Base-by-base conservation (phyloP, 2,888 invertebrate genomes). In the Synanthedon tipuliformis region DNA sequence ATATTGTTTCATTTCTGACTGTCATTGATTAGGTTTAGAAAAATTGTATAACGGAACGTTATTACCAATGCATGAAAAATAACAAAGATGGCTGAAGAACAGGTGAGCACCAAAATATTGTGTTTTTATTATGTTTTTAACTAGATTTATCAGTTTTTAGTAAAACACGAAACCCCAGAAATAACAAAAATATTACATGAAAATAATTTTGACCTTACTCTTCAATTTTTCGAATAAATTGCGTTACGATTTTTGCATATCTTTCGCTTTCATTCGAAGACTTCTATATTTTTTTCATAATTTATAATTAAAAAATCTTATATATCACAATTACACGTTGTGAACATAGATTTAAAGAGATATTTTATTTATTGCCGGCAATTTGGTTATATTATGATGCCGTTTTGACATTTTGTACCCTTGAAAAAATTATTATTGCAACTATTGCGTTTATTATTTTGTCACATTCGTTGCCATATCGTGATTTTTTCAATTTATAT, bases 71-170 rank as follows among this genome's bases (percentile, higher is more conserved):
- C 78, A 67, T 76, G 81, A 84, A 81, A 50, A 85, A 85, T 83
- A 87, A 88, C 85, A 86, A 92, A 91, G 90, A 92, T 92, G 92
- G 92, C 92, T 90, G 92, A 92, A 85, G 92, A 92, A 90, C 92
- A 92, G 92, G 92, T 92, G 89, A 90, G 90, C 83, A 87, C 67
- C 83, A 85, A 80, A 87, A 87, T 83, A 81, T 75, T 78, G 70
- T 65, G 63, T 68, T 76, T 77, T 75, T 62, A 69, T 61, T 54
- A 53, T 53, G 64, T 74, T 76, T 73, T 77, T 82, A 77, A 77
- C 76, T 77, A 73, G 78, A 78, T 77, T 76, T 63, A 51, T 52
- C 52, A 12, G 11, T 15, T 45, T 45, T 45, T 45, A 45, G 34
- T 10, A 8, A 34, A 3, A 34, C 10, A 34, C 10, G 10, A 34